Evolutionary conservation across 2,797 vertebrate genomes (phyloP).

Genomic region (Balearica regulorum): DNA sequence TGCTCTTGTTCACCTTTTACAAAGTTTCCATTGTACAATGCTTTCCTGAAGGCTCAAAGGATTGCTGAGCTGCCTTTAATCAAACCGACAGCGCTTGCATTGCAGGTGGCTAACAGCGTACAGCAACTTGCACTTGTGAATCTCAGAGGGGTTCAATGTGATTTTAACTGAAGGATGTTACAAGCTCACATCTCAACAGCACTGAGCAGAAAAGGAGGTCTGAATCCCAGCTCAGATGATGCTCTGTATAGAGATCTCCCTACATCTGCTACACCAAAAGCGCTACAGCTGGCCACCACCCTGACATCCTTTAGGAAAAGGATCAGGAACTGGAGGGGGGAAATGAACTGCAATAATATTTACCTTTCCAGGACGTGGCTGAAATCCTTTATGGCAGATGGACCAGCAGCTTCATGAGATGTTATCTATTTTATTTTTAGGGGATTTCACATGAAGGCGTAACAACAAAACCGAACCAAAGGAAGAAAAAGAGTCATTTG

Average conservation of each 20-base stretch:
- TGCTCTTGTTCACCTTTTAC: not conserved
- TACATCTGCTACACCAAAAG: not conserved
- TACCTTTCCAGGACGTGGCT: not conserved
- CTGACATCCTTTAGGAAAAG: not conserved
- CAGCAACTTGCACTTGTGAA: not conserved
- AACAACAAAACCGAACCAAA: not conserved
- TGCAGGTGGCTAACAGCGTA: not conserved
- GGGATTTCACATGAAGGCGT: not conserved
- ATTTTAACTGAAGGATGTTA: not conserved
- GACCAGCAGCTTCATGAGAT: not conserved
- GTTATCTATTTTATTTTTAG: not conserved
- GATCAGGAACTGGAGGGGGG: not conserved
- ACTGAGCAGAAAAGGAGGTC: not conserved
- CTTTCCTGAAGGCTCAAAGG: not conserved
- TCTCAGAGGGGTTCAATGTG: not conserved
- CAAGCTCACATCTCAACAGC: not conserved
- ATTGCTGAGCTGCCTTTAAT: not conserved
- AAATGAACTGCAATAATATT: not conserved
- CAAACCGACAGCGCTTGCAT: not conserved
- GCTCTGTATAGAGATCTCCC: not conserved
- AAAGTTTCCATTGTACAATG: not conserved
- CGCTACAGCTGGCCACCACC: not conserved
- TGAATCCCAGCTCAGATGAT: not conserved
- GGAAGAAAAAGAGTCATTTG: not conserved
- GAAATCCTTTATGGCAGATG: not conserved